Percentiles rank a stretch among this genome's conserved stretches.
These are phyloP conservation scores for Palythoa grandis DNA, from an alignment of 92 coral and sea anemone species.

Conservation along the genomic window DNA sequence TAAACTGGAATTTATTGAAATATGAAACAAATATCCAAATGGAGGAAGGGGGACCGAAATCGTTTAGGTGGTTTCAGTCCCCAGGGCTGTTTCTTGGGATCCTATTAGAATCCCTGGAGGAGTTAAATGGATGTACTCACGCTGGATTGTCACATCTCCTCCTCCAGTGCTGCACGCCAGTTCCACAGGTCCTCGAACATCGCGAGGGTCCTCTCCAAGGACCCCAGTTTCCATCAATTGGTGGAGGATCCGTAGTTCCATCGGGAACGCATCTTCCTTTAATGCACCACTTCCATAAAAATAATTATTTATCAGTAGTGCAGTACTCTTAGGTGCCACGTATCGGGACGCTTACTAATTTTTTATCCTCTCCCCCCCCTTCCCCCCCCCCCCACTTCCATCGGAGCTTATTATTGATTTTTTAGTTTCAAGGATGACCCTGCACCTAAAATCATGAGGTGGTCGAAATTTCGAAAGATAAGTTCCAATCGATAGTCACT, in stretches of 20 bases:
- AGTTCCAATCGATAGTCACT: not conserved
- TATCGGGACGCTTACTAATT: too few relatives aligned
- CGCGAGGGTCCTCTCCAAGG: constrained; percentile 36
- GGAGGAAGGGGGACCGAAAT: too few relatives aligned
- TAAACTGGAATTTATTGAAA: too few relatives aligned
- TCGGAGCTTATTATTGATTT: too few relatives aligned
- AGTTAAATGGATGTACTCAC: constrained; percentile 21
- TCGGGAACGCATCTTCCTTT: constrained; percentile 48
- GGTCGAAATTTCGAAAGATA: not conserved
- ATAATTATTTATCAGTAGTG: not conserved
- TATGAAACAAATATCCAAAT: too few relatives aligned
- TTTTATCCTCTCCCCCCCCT: too few relatives aligned
- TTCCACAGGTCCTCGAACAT: constrained; percentile 54
- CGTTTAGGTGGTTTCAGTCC: too few relatives aligned
- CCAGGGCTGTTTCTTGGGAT: too few relatives aligned
- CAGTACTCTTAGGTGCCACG: too few relatives aligned
- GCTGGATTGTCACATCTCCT: constrained; percentile 52
- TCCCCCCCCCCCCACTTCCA: too few relatives aligned
- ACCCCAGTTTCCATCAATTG: constrained; percentile 61
- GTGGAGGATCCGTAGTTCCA: constrained; percentile 48
- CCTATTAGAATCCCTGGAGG: too few relatives aligned
- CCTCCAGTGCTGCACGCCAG: constrained; percentile 49
- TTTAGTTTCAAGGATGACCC: too few relatives aligned
- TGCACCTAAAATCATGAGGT: not conserved
- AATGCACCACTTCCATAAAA: constrained; percentile 48